phyloP scores from a whole-genome alignment of 2,113 vertebrate genomes.

The Stegostoma tigrinum region DNA sequence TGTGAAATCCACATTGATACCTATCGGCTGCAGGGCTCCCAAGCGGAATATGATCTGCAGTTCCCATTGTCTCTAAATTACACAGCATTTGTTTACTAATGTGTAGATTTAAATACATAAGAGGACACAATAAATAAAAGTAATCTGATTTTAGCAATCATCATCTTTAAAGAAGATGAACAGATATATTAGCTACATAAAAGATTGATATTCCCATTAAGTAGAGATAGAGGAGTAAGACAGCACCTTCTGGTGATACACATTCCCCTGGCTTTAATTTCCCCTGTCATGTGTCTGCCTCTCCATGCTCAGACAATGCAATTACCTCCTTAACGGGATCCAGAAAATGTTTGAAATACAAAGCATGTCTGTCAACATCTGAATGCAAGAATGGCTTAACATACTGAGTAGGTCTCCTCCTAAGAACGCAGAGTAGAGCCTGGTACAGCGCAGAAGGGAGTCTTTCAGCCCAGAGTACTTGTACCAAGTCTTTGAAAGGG shows the following conservation, averaged over 20 bases:
- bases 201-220: slow-evolving; percentile 1
- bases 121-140: neutral
- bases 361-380: neutral
- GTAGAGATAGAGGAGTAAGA: neutral
- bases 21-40: no score
- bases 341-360: neutral
- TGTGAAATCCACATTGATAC: no score
- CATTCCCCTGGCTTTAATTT: neutral
- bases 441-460: neutral
- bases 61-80: no score
- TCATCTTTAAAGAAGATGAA: neutral
- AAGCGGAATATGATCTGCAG: no score
- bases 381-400: neutral
- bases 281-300: neutral
- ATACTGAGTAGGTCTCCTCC: neutral
- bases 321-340: neutral
- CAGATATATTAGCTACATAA: neutral
- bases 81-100: neutral
- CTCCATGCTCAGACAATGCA: neutral
- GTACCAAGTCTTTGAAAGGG: neutral
- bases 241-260: no score
- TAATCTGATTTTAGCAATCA: neutral
- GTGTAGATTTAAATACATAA: neutral
- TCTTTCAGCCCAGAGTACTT: neutral
- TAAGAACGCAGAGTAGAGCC: neutral